Conservation (phyloP, 2,888 invertebrate genomes). For the Daptonema setosum region DNA sequence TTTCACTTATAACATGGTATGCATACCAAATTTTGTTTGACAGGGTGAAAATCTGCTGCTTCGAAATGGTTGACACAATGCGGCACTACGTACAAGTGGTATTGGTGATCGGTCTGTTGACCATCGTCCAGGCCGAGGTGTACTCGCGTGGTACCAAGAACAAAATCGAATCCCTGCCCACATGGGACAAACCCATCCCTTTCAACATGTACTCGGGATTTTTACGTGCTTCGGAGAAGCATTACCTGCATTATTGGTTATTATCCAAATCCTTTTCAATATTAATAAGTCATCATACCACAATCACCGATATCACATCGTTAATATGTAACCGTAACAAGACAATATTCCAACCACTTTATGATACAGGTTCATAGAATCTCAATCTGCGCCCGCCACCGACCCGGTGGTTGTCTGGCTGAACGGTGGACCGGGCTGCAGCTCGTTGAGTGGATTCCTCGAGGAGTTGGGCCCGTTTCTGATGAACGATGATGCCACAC, state of each 20-base stretch:
- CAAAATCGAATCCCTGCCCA: conserved; percentile 18
- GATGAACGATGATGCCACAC: conserved; percentile 7
- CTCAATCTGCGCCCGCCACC: conserved; percentile 16
- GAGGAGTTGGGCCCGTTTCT: conserved; percentile 34
- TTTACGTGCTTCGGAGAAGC: conserved; percentile 28
- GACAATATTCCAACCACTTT: background rate
- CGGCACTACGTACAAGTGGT: too few relatives aligned
- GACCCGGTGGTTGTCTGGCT: conserved; percentile 25
- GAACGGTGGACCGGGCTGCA: conserved; percentile 32
- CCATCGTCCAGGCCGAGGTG: background rate
- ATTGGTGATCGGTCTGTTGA: too few relatives aligned
- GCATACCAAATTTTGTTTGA: too few relatives aligned
- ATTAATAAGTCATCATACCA: too few relatives aligned
- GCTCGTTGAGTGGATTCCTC: conserved; percentile 30
- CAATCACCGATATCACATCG: too few relatives aligned
- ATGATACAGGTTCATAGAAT: conserved; percentile 19
- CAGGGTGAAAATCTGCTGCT: too few relatives aligned
- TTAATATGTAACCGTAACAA: too few relatives aligned
- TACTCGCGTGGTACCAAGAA: background rate
- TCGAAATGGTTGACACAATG: too few relatives aligned
- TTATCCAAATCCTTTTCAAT: too few relatives aligned
- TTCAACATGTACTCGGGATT: conserved; percentile 30
- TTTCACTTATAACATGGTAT: too few relatives aligned
- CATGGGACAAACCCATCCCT: conserved; percentile 18
- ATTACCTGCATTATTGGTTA: conserved; percentile 32